Conservation (phyloP, 2,888 invertebrate genomes). For the Tiliacea citrago region DNA sequence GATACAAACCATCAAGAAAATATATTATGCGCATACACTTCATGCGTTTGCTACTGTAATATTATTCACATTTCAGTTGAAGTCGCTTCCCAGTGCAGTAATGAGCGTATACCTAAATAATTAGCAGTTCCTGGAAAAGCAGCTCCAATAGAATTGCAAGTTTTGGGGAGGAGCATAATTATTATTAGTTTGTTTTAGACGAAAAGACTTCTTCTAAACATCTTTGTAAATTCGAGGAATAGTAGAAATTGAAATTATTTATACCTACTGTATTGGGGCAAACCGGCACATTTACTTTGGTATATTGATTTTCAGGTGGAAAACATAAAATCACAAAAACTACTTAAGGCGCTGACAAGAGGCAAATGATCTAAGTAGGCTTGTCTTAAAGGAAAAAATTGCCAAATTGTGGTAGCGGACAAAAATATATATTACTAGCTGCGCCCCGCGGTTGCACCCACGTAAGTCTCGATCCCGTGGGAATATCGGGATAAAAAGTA, state of each 20-base stretch:
- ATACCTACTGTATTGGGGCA: background rate
- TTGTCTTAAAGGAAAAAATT: no score
- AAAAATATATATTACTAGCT: no score
- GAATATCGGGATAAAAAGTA: no score
- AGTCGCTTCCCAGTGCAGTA: background rate
- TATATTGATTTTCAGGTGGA: background rate
- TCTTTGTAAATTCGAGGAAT: background rate
- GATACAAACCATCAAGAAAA: constrained; percentile 4
- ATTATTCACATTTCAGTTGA: constrained; percentile 7
- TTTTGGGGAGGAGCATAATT: constrained; percentile 4
- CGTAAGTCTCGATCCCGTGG: no score
- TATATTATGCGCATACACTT: background rate
- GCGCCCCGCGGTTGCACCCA: no score
- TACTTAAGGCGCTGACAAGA: no score
- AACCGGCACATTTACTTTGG: no score
- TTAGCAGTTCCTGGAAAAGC: background rate
- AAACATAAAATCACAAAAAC: background rate
- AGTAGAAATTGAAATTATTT: background rate
- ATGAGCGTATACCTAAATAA: constrained; percentile 13
- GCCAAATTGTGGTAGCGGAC: no score
- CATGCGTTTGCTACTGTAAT: background rate
- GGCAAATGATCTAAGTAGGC: no score
- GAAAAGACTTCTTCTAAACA: background rate
- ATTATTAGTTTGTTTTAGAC: constrained; percentile 1
- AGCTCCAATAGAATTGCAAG: background rate